phyloP scores from a whole-genome alignment of 2,797 vertebrate genomes.

The Sternotherus odoratus region DNA sequence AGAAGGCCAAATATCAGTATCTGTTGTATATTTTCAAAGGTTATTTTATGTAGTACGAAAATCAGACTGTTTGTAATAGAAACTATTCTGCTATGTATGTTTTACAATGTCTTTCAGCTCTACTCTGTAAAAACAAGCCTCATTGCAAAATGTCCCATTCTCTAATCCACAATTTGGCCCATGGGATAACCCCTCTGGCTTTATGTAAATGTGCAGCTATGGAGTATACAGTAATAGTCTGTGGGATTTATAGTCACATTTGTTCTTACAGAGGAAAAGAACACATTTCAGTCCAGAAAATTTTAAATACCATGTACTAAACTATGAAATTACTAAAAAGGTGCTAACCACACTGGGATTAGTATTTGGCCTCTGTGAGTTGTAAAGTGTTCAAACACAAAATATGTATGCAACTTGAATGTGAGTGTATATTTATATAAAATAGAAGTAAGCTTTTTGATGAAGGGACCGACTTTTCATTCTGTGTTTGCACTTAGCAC shows the following conservation, averaged over 20 bases:
- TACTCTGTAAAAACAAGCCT: neutral
- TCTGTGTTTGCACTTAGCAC: neutral
- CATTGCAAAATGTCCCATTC: neutral
- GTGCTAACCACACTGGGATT: neutral
- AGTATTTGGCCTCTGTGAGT: neutral
- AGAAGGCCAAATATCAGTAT: too few relatives aligned
- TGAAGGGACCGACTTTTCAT: neutral
- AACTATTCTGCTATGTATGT: neutral
- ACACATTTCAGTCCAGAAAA: neutral
- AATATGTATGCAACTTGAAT: neutral
- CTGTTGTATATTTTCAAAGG: neutral
- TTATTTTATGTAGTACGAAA: neutral
- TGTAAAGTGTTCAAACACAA: neutral
- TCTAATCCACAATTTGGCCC: conserved; percentile 3
- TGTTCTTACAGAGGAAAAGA: conserved; percentile 28
- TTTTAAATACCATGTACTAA: neutral
- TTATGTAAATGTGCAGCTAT: conserved; percentile 18
- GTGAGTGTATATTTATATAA: neutral
- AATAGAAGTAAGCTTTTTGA: neutral
- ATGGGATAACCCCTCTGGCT: neutral
- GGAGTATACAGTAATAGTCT: conserved; percentile 1
- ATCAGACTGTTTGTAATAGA: neutral
- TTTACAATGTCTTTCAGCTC: neutral
- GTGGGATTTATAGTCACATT: conserved; percentile 19
- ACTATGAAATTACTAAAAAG: neutral